A percentile compares a stretch with the other conserved stretches of the same genome.
Conservation (phyloP, 2,797 vertebrate species). For the Gymnocypris eckloni region DNA sequence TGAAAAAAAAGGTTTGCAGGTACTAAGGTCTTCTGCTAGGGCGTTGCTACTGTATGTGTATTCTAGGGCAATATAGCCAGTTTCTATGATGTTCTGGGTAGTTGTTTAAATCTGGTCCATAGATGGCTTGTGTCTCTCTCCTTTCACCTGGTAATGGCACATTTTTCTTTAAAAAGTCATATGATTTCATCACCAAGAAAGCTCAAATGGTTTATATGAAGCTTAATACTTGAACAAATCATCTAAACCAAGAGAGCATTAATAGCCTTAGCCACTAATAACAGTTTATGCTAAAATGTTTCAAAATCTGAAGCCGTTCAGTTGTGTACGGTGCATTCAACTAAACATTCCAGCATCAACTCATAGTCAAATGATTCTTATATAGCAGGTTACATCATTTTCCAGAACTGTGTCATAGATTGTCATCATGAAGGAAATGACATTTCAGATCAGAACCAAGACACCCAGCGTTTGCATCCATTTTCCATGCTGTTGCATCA, state of each 20-base stretch:
- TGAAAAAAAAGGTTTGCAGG: no score
- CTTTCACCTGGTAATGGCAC: background rate
- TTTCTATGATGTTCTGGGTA: background rate
- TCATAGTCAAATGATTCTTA: background rate
- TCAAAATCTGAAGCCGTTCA: background rate
- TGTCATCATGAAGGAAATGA: conserved; percentile 47
- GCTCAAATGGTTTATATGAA: background rate
- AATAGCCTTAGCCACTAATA: background rate
- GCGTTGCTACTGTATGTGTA: background rate
- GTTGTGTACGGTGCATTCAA: conserved; percentile 1
- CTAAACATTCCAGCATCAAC: background rate
- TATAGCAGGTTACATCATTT: conserved; percentile 35
- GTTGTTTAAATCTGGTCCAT: background rate
- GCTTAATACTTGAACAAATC: background rate
- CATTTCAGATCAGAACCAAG: conserved; percentile 46
- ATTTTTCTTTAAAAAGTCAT: conserved; percentile 1
- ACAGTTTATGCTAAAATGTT: background rate
- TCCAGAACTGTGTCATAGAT: conserved; percentile 42
- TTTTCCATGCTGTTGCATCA: conserved; percentile 49
- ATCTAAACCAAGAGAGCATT: background rate
- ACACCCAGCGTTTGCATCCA: conserved; percentile 28
- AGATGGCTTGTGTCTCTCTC: background rate
- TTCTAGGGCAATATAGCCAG: background rate
- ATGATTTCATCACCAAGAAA: background rate
- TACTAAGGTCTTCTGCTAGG: no score